Evolutionary conservation across 1,140 invertebrate species (phyloP), one percentile per base, ranked within the genome.

Genomic region (Euglossa dilemma): DNA sequence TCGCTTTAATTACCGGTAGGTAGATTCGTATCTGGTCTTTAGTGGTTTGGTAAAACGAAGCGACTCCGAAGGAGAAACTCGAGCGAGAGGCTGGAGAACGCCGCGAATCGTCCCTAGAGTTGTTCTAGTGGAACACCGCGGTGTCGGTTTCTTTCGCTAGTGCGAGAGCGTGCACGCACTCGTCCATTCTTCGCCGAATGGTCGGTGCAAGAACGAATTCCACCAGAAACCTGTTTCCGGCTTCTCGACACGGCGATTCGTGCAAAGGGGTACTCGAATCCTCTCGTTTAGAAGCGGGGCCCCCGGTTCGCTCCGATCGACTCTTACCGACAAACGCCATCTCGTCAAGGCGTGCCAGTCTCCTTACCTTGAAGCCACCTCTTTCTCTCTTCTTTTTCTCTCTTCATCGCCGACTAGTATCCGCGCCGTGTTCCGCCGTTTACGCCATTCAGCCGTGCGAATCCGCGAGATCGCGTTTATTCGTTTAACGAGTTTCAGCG

Each of bases 161-260:
- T 59, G 43, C 61, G 20, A 4, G 25, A 18, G 28, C 82, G 11
- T 23, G 45, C 47, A 18, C 43, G n/a, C 47, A 20, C 56, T 47
- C 45, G 54, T 63, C n/a, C 43, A 47, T 36, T 59, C 70, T 67
- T 67, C 70, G 61, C 28, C 61, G 45, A 82, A 76, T 25, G 73
- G 45, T 69, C 64, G 11, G 28, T 63, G 14, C 45, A 77, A 77
- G 73, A 83, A 83, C 80, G 66, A 77, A 83, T 83, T 83, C 80
- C 80, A 83, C 20, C 59, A 80, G 76, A 80, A 83, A 87, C 50
- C 85, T 52, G 76, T 87, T 87, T 87, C 86, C 72, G 86, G 85
- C 81, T 87, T 87, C 64, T 54, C 80, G 80, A 82, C 80, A 59
- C 80, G 43, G 43, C 71, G 71, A 67, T 82, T 54, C 74, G 74